Evolutionary conservation across 2,797 vertebrate genomes (phyloP), one percentile per base, ranked within the genome.

Genomic region (Manis crassicaudata): DNA sequence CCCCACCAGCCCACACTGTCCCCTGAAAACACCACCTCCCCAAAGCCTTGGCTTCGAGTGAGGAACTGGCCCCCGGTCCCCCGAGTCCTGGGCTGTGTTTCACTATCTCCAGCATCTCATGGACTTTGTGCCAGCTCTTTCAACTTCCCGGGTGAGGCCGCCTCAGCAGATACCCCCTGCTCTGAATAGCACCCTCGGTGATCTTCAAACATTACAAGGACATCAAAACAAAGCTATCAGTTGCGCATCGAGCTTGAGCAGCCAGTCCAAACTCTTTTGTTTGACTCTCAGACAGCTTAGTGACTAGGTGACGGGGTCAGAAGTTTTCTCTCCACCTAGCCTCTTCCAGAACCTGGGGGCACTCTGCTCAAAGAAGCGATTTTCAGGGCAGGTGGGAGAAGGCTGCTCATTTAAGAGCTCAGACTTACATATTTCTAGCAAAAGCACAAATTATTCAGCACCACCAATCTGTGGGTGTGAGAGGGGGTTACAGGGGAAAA

Each of bases 191-290:
- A 82, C 82, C 46, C 90, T 97, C 94, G 20, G 13, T 3, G 87
- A 94, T 97, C 94, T 67, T 97, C 97, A 98, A 98, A 98, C 96
- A 98, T 40, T 13, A 77, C 95, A 96, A 97, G 96, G 96, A 97
- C 95, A 97, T 80, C 77, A 97, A 95, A 92, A 97, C 95, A 97
- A 97, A 96, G 96, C 95, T 96, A 97, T 97, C 97, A 93, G 79
- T 8, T 43, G 60, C 72, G 90, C 84, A 56, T 96, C 90, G 67
- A 95, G 87, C 96, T 92, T 84, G 29, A 94, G 91, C 63, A 63
- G 90, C 92, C 95, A 73, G 93, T 88, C 86, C 95, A 87, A 96
- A 95, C 80, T 81, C 95, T 81, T 94, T 76, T 86, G 86, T 92
- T 95, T 95, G 96, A 85, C 20, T 93, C 96, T 88, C 93, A 13